These are phyloP conservation scores for Leptinotarsa tumamoca DNA, from an alignment of 2,888 invertebrate species.

Conservation along the genomic window DNA sequence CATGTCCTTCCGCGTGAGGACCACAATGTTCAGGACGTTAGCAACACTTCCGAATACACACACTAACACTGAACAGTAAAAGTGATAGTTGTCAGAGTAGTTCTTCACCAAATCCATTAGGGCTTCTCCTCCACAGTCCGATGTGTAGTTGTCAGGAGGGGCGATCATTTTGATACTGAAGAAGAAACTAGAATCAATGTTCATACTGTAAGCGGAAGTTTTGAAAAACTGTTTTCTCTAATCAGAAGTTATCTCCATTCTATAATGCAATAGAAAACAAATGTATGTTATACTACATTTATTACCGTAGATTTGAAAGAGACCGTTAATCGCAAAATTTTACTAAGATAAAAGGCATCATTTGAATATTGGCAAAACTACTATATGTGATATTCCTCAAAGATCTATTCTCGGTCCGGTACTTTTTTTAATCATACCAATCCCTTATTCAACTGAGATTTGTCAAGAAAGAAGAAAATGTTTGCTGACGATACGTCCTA, in stretches of 20 bases:
- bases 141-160: conserved; percentile 10
- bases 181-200: background rate
- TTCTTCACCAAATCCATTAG: conserved; percentile 69
- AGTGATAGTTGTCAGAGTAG: conserved; percentile 79
- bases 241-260: background rate
- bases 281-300: too few species aligned
- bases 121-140: conserved; percentile 51
- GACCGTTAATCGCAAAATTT: too few species aligned
- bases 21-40: conserved; percentile 88
- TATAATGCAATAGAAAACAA: too few species aligned
- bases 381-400: too few species aligned
- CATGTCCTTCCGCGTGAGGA: conserved; percentile 85
- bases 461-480: too few species aligned
- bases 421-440: too few species aligned
- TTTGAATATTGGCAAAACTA: too few species aligned
- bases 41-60: conserved; percentile 90
- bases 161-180: conserved; percentile 13
- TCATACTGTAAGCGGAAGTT: background rate
- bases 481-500: too few species aligned
- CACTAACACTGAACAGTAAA: conserved; percentile 84
- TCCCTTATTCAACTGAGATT: too few species aligned
- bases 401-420: too few species aligned
- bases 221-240: background rate
- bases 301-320: too few species aligned
- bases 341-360: too few species aligned